A percentile compares a stretch with the other conserved stretches of the same genome.
Conservation (phyloP, 2,888 invertebrate genomes). For the Dinocampus coccinellae region DNA sequence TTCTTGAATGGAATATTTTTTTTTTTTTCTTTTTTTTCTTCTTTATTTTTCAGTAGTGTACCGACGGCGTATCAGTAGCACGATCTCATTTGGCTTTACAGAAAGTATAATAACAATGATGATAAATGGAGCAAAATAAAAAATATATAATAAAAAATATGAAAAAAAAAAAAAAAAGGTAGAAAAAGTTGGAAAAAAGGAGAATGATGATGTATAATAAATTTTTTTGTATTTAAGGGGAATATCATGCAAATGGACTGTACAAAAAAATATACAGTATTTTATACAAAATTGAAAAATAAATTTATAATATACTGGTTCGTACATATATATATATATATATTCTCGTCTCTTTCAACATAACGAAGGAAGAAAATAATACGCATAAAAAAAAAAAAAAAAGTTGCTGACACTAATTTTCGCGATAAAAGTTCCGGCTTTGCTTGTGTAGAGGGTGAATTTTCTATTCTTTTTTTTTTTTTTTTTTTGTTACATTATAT, state of each 20-base stretch:
- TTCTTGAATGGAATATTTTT: constrained; percentile 18
- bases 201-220: neutral
- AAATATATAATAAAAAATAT: neutral
- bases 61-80: constrained; percentile 34
- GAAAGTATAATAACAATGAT: neutral
- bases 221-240: neutral
- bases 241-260: neutral
- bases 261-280: neutral
- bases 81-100: constrained; percentile 28
- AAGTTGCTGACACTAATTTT: constrained; percentile 24
- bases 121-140: neutral
- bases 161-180: no score
- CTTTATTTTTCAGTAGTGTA: neutral
- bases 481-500: constrained; percentile 17
- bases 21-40: neutral
- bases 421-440: constrained; percentile 23
- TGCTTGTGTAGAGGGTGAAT: constrained; percentile 23
- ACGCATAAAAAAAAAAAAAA: neutral
- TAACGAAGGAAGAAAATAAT: neutral
- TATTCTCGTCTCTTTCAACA: neutral
- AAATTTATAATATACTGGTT: neutral
- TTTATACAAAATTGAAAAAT: neutral
- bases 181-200: no score
- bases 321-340: no score
- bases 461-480: constrained; percentile 43